Base-by-base conservation (phyloP, 1,140 invertebrate species). In the Drosophila nebulosa region DNA sequence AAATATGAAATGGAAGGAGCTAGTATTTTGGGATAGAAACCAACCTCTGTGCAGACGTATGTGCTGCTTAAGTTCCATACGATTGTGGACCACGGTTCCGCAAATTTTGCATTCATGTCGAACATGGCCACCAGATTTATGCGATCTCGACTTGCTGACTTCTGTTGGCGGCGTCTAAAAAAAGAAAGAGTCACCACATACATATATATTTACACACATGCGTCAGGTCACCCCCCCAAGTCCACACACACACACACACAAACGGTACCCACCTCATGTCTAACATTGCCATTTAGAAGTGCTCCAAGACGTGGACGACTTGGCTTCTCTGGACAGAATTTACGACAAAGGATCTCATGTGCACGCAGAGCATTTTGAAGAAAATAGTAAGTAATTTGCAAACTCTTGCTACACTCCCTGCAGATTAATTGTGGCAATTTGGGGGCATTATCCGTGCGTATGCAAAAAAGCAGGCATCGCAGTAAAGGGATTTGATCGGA, bases 361-460 rank as follows among this genome's bases (percentile, higher is more conserved):
- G 89, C 89, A 10, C 75, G 69, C n/a, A 72, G 16, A 9, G 76
- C 74, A 50, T 90, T 90, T 51, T 84, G 64, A 24, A 90, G 72
- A 36, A 90, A 90, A 26, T 74, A 78, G 55, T 90, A 90, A 0
- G 89, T 52, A 0, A 90, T 71, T 61, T 90, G 89, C 39, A 90
- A 53, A 3, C 79, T 78, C 18, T 84, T 72, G 35, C 79, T 84
- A 30, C 89, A 90, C 5, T 86, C 89, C 2, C 57, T n/a, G 36
- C 89, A 90, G 6, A 90, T 90, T 24, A 74, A 74, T 32, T 63
- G 75, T 14, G 85, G 79, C 16, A 90, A 58, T 60, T 89, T 80
- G 7, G 74, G 67, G 4, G 63, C 7, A 30, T 90, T 90, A 26
- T 78, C 79, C 0, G 74, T 50, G 42, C 83, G 74, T 62, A 86